phyloP scores from a whole-genome alignment of 1,140 invertebrate species.

The Drosophila punjabiensis region DNA sequence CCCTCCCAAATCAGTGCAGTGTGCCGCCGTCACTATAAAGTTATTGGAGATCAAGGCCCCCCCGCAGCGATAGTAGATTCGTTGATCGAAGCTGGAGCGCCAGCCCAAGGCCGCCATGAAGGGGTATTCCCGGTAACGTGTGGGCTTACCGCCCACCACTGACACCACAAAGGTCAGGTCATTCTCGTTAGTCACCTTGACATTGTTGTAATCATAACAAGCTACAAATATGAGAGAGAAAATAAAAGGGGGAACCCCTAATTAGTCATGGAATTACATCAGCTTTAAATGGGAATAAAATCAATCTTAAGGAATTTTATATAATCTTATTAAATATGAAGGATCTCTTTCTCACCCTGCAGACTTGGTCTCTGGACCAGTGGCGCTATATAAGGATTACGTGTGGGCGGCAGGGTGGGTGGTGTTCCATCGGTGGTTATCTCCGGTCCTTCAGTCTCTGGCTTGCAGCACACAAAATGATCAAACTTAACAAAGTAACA shows the following conservation, averaged over 20 bases:
- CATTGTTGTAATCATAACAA: slow-evolving; percentile 33
- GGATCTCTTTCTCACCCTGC: slow-evolving; percentile 37
- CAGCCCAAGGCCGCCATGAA: slow-evolving; percentile 86
- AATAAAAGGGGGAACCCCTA: neutral
- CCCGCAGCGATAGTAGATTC: slow-evolving; percentile 75
- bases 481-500: slow-evolving; percentile 80
- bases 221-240: slow-evolving; percentile 17
- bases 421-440: slow-evolving; percentile 9
- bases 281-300: neutral
- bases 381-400: neutral
- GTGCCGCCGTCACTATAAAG: slow-evolving; percentile 84
- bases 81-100: slow-evolving; percentile 58
- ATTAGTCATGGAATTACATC: slow-evolving; percentile 25
- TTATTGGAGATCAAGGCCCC: slow-evolving; percentile 72
- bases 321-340: too few relatives aligned
- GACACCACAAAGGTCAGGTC: slow-evolving; percentile 29
- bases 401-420: slow-evolving; percentile 17
- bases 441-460: slow-evolving; percentile 12
- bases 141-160: slow-evolving; percentile 84
- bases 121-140: slow-evolving; percentile 85
- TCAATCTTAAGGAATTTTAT: neutral
- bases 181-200: slow-evolving; percentile 9
- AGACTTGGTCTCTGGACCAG: slow-evolving; percentile 43
- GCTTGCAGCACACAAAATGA: slow-evolving; percentile 72
- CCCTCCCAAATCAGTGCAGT: slow-evolving; percentile 78